These are phyloP conservation scores for Cephus nigrinus DNA, from an alignment of 2,888 invertebrate species.

Conservation along the genomic window DNA sequence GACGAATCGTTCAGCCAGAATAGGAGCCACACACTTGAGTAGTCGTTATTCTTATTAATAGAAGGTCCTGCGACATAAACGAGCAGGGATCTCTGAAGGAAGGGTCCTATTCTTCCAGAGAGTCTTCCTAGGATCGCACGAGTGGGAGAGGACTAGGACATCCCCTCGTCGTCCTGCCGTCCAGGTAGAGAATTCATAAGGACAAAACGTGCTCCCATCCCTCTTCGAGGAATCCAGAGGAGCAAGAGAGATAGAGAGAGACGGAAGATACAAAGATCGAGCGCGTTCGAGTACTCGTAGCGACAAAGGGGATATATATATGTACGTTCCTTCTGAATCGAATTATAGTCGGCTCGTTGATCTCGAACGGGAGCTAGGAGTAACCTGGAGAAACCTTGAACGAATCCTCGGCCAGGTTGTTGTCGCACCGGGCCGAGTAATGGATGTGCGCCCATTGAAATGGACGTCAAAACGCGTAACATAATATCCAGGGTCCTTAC, in stretches of 20 bases:
- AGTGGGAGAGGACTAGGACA: too few relatives aligned
- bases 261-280: slow-evolving; percentile 5
- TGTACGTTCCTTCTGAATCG: slow-evolving; percentile 43
- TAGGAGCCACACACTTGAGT: too few relatives aligned
- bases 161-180: too few relatives aligned
- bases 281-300: slow-evolving; percentile 16
- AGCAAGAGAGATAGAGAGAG: slow-evolving; percentile 27
- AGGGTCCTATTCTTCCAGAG: too few relatives aligned
- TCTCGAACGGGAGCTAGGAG: slow-evolving; percentile 25
- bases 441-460: slow-evolving; percentile 57
- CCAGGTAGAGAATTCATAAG: too few relatives aligned
- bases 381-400: slow-evolving; percentile 16
- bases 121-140: too few relatives aligned
- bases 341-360: slow-evolving; percentile 55
- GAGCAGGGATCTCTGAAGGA: too few relatives aligned
- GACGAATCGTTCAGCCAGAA: too few relatives aligned
- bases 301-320: slow-evolving; percentile 23
- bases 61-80: too few relatives aligned
- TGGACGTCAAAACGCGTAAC: slow-evolving; percentile 55
- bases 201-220: too few relatives aligned
- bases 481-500: slow-evolving; percentile 57
- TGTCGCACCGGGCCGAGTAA: slow-evolving; percentile 59
- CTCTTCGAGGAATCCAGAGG: slow-evolving; percentile 1
- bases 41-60: too few relatives aligned
- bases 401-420: slow-evolving; percentile 32